phyloP scores from a whole-genome alignment of 2,888 invertebrate species.

The Osmoderma eremita region DNA sequence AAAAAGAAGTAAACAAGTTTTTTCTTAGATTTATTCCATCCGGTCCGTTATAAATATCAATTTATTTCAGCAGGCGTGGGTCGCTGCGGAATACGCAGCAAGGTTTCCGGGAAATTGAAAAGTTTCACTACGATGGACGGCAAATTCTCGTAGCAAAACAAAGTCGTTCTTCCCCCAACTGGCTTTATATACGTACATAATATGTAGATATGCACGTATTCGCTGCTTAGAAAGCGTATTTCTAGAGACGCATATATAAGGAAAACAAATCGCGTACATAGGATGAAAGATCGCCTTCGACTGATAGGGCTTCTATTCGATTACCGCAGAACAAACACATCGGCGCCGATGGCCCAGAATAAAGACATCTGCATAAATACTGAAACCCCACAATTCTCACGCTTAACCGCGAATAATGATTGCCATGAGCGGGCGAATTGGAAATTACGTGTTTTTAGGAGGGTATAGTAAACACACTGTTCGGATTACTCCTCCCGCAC shows the following conservation, averaged over 20 bases:
- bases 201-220: too few species aligned
- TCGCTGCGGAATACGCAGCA: slow-evolving; percentile 7
- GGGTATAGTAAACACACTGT: too few species aligned
- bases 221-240: too few species aligned
- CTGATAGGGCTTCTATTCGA: slow-evolving; percentile 19
- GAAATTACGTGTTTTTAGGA: too few species aligned
- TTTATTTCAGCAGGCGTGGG: slow-evolving; percentile 5
- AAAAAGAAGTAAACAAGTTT: too few species aligned
- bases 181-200: background rate
- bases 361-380: slow-evolving; percentile 23
- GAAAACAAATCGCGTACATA: slow-evolving; percentile 8
- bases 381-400: slow-evolving; percentile 8
- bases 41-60: too few species aligned
- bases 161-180: slow-evolving; percentile 21
- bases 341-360: background rate
- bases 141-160: slow-evolving; percentile 38
- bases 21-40: too few species aligned
- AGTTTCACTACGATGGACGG: slow-evolving; percentile 41
- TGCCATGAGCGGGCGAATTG: too few species aligned
- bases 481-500: too few species aligned
- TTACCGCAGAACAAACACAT: slow-evolving; percentile 17
- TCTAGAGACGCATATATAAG: background rate
- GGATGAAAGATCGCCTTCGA: slow-evolving; percentile 10
- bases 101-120: slow-evolving; percentile 44
- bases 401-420: background rate